Base-by-base conservation (phyloP, 1,140 invertebrate genomes). In the Goniozus legneri region DNA sequence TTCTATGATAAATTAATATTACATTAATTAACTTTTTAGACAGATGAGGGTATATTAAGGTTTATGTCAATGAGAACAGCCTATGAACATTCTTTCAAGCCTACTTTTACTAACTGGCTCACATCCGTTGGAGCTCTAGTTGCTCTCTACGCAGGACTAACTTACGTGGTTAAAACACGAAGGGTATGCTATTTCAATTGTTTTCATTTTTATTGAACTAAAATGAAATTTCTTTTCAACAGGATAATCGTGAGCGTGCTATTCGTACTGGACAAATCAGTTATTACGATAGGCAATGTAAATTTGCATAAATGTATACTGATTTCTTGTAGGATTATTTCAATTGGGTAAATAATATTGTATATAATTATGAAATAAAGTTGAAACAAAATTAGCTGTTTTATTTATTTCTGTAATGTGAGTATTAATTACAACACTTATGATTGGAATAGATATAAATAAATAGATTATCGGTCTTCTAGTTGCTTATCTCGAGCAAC, bases 401-500 rank as follows among this genome's bases (percentile, higher is more conserved):
- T 16, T 30, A 46, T 24, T 38, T 39, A 8, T 21, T 19, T 18
- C 10, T 3, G 24, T 6, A 4, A 27, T 27, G n/a, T 27, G 24
- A 27, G 24, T 6, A 27, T 4, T 27, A 27, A 10, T 27, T 27
- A 10, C 10, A 27, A 27, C 24, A 27, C 32, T 50, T 44, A 47
- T 32, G 36, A 10, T 20, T 42, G 35, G 15, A 41, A 48, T 24
- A 19, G 31, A 22, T 43, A 30, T 43, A 31, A 44, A 27, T 31
- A 40, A 21, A 21, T 37, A 32, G 47, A 54, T 60, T 83, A 91
- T 74, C 88, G 83, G 43, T 94, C 91, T 77, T 96, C 92, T 35
- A 95, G 75, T 61, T 91, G 86, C 72, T 96, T 97, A 67, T 98
- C 95, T 64, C 95, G 81, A 1, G 84, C 79, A 50, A 98, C 91